These are phyloP conservation scores for Paratilapia polleni DNA, from an alignment of 2,113 vertebrate species.

Conservation along the genomic window DNA sequence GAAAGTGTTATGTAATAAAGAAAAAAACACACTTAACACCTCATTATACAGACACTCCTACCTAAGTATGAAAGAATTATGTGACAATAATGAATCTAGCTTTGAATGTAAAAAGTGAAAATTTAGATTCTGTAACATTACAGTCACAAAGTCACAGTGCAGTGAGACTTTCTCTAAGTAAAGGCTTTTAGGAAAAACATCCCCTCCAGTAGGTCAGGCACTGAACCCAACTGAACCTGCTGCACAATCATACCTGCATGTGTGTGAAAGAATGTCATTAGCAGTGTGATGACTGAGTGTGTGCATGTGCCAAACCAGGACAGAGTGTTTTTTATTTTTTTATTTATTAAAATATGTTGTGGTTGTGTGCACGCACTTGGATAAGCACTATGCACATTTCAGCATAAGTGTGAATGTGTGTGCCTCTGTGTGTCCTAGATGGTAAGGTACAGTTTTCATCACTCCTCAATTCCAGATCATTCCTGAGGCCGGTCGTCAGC, in stretches of 20 bases:
- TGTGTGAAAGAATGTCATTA: conserved; percentile 69
- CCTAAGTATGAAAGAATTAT: conserved; percentile 9
- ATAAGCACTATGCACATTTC: background rate
- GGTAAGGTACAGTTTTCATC: conserved; percentile 61
- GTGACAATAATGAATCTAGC: background rate
- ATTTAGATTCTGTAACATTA: background rate
- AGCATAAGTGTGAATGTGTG: conserved; percentile 33
- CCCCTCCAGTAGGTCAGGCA: background rate
- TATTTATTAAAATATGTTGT: conserved; percentile 43
- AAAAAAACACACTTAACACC: background rate
- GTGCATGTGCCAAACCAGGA: conserved; percentile 24
- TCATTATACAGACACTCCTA: conserved; percentile 16
- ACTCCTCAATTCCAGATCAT: conserved; percentile 64
- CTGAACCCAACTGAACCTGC: conserved; percentile 44
- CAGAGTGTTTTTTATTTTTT: background rate
- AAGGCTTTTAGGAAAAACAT: background rate
- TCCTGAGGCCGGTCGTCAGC: conserved; percentile 44
- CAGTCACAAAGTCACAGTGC: background rate
- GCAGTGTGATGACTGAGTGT: conserved; percentile 61
- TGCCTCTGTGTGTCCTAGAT: background rate
- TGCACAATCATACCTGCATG: conserved; percentile 31
- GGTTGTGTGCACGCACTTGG: background rate
- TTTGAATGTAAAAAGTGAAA: background rate
- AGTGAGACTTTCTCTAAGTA: background rate
- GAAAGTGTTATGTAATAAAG: conserved; percentile 45